phyloP scores from a whole-genome alignment of 2,113 vertebrate species.

The Heliornis fulica region DNA sequence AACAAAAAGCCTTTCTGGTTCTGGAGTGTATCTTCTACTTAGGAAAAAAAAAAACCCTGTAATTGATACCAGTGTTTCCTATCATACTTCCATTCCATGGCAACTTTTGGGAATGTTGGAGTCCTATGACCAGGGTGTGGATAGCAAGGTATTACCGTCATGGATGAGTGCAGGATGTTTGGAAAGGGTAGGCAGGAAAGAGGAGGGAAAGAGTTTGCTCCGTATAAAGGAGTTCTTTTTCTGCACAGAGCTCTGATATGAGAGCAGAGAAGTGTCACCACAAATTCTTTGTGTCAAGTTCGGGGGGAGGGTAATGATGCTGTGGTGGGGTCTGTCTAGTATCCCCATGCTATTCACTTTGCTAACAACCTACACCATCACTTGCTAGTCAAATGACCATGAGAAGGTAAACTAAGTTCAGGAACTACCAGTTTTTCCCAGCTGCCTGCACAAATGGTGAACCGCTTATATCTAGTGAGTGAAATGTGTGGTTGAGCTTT shows the following conservation, averaged over 20 bases:
- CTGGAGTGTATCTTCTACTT: background rate
- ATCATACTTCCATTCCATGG: background rate
- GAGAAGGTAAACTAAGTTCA: background rate
- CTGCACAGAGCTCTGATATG: background rate
- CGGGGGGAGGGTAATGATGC: background rate
- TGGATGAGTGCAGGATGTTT: background rate
- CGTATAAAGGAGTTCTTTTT: background rate
- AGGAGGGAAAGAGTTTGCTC: background rate
- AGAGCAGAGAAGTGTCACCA: background rate
- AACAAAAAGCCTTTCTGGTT: background rate
- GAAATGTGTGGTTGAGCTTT: background rate
- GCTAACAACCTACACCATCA: background rate
- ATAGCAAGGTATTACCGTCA: background rate
- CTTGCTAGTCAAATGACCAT: background rate
- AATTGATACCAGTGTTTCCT: background rate
- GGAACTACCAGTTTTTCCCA: background rate
- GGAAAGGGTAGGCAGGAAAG: background rate
- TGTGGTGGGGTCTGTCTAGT: background rate
- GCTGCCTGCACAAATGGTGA: background rate
- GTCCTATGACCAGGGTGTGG: rapidly evolving
- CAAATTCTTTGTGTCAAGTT: background rate
- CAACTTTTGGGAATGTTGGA: background rate
- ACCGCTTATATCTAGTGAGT: background rate
- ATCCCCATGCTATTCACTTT: background rate
- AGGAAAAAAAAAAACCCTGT: background rate